Evolutionary conservation across 2,888 invertebrate genomes (phyloP).

Genomic region (Drosophila kuntzei): DNA sequence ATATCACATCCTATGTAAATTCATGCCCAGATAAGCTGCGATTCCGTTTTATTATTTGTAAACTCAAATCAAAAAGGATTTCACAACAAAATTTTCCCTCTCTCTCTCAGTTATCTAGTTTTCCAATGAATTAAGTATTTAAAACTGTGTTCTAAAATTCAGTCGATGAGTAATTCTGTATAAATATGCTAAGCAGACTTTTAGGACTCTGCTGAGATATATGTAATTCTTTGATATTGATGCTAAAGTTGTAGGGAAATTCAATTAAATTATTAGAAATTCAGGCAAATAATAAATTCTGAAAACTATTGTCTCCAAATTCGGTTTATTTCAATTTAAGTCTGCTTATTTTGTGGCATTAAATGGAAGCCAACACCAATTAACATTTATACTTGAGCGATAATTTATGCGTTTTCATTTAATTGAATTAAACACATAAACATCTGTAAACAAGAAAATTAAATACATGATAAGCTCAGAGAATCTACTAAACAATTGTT

Average conservation of each 20-base stretch:
- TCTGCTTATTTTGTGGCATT: no score
- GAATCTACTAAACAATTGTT: no score
- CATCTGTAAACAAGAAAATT: no score
- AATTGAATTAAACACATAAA: no score
- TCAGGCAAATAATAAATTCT: no score
- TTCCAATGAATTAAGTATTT: slow-evolving; percentile 12
- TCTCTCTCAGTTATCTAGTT: neutral
- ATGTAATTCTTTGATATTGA: neutral
- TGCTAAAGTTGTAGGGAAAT: neutral
- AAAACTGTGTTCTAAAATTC: neutral
- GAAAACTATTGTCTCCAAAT: no score
- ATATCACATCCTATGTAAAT: slow-evolving; percentile 37
- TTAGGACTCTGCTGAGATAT: neutral
- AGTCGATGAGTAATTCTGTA: neutral
- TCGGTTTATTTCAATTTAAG: no score
- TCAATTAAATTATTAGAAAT: no score
- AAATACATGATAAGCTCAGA: no score
- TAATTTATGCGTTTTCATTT: no score
- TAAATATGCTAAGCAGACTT: neutral
- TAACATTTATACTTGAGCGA: no score
- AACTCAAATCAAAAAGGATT: slow-evolving; percentile 4
- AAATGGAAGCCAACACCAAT: no score
- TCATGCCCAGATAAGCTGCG: slow-evolving; percentile 27
- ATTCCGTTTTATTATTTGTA: slow-evolving; percentile 21
- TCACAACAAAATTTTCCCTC: neutral